Evolutionary conservation across 2,113 vertebrate genomes (phyloP).

Genomic region (Zosterops borbonicus): DNA sequence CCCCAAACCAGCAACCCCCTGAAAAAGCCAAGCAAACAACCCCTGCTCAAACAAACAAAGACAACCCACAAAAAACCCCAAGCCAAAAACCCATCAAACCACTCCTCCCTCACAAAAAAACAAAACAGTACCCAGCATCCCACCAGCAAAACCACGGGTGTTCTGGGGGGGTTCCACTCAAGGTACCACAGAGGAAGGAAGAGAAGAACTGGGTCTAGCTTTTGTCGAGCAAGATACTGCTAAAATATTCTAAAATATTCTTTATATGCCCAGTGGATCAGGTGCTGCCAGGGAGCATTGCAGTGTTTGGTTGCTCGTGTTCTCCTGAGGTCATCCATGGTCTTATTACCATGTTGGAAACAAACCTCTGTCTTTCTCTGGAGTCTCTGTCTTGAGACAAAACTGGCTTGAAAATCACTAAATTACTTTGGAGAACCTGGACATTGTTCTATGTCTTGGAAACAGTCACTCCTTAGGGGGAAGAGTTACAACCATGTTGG

Average conservation of each 20-base stretch:
- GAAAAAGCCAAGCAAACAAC: not conserved
- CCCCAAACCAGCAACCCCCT: not conserved
- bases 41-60: not conserved
- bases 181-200: not conserved
- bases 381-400: not conserved
- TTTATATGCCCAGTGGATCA: rapidly evolving
- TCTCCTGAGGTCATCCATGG: not conserved
- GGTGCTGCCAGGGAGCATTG: not conserved
- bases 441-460: not conserved
- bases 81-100: not conserved
- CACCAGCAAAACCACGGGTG: not conserved
- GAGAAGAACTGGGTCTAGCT: not conserved
- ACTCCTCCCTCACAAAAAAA: not conserved
- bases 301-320: not conserved
- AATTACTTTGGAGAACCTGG: not conserved
- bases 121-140: not conserved
- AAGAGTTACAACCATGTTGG: rapidly evolving
- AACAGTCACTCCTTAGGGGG: not conserved
- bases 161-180: not conserved
- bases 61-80: not conserved
- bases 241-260: not conserved
- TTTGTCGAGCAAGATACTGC: not conserved
- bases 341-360: not conserved
- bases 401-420: not conserved
- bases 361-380: not conserved